Conservation (phyloP, 2,888 invertebrate species). For the Hirtodrosophila trivittata region DNA sequence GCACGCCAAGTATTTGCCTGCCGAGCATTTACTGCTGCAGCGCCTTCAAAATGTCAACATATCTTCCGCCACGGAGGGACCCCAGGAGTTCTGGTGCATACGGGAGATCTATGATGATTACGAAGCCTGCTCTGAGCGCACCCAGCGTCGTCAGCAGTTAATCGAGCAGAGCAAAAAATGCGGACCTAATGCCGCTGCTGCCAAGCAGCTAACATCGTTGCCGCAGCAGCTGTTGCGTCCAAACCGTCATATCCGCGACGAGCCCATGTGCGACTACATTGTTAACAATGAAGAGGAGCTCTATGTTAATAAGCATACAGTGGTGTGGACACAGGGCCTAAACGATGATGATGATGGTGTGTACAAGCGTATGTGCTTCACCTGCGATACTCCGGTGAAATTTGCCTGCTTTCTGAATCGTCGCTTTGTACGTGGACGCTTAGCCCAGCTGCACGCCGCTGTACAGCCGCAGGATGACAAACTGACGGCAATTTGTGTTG, state of each 20-base stretch:
- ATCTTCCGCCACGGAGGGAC: conserved; percentile 85
- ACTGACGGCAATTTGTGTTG: conserved; percentile 81
- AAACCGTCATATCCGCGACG: conserved; percentile 37
- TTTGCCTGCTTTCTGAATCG: conserved; percentile 90
- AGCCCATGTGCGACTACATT: conserved; percentile 81
- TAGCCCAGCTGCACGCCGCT: conserved; percentile 51
- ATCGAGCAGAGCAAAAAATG: conserved; percentile 64
- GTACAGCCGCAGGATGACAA: conserved; percentile 52
- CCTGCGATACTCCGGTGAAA: conserved; percentile 91
- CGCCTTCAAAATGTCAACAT: conserved; percentile 91
- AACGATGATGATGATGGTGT: conserved; percentile 64
- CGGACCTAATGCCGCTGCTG: conserved; percentile 53
- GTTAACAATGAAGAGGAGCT: conserved; percentile 92
- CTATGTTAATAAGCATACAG: conserved; percentile 93
- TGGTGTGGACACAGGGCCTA: conserved; percentile 88
- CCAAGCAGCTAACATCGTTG: conserved; percentile 54
- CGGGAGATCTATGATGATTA: conserved; percentile 86
- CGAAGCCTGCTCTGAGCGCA: conserved; percentile 59
- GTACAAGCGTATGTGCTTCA: conserved; percentile 86
- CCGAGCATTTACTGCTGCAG: conserved; percentile 88
- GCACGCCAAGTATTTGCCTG: conserved; percentile 83
- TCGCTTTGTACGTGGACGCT: conserved; percentile 84
- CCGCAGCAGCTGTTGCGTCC: conserved; percentile 49
- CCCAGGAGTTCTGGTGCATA: conserved; percentile 86
- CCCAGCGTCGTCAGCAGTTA: conserved; percentile 53